Percentiles rank a stretch among this genome's conserved stretches.
Conservation (phyloP, 2,797 vertebrate species). For the Strix occidentalis region DNA sequence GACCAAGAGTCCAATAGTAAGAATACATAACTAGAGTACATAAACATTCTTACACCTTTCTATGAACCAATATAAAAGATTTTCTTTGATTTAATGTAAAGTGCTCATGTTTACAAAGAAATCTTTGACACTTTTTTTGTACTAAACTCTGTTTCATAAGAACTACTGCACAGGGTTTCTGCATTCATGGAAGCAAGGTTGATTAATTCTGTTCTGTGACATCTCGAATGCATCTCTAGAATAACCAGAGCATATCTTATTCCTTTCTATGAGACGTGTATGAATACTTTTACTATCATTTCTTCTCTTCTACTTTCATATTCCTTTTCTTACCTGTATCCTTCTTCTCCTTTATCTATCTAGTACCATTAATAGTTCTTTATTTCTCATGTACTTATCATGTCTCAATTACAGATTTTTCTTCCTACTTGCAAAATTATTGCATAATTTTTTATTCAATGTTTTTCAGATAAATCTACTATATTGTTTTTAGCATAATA, state of each 20-base stretch:
- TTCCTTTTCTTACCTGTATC: neutral
- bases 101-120: neutral
- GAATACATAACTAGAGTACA: neutral
- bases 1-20: neutral
- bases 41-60: neutral
- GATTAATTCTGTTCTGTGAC: neutral
- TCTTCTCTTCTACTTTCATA: neutral
- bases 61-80: neutral
- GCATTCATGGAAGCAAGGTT: neutral
- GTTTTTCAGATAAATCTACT: conserved; percentile 61
- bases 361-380: neutral
- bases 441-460: conserved; percentile 42
- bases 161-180: neutral
- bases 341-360: neutral
- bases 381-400: conserved; percentile 54
- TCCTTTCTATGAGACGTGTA: neutral
- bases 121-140: neutral
- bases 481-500: conserved; percentile 42
- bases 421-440: conserved; percentile 65
- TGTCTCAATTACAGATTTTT: conserved; percentile 53
- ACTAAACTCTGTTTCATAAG: neutral
- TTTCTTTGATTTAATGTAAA: neutral
- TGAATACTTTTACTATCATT: neutral
- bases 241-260: neutral
- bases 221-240: neutral